Conservation (phyloP, 2,888 invertebrate species). For the Cactoblastis cactorum region DNA sequence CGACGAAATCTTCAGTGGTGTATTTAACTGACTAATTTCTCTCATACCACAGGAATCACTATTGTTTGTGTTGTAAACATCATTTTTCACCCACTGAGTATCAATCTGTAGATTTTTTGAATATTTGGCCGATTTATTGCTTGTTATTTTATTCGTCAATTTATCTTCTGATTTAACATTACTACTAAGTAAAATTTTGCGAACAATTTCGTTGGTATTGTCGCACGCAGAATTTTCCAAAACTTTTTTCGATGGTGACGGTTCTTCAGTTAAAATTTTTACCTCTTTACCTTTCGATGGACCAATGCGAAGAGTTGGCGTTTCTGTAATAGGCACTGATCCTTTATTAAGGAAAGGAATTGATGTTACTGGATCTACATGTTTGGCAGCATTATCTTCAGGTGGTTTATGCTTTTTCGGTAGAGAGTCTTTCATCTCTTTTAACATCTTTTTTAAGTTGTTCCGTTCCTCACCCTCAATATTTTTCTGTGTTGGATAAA, state of each 20-base stretch:
- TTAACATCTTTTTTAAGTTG: constrained; percentile 84
- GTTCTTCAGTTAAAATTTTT: constrained; percentile 15
- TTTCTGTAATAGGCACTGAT: constrained; percentile 35
- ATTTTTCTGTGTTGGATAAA: constrained; percentile 23
- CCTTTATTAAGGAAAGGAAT: neutral
- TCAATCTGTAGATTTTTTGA: neutral
- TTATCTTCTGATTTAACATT: neutral
- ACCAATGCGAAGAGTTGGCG: constrained; percentile 61
- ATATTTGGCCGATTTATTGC: neutral
- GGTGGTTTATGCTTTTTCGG: constrained; percentile 78
- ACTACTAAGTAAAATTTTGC: neutral
- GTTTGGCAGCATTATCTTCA: constrained; percentile 18
- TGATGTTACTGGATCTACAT: constrained; percentile 17
- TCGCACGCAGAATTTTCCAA: constrained; percentile 3
- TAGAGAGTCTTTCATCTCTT: constrained; percentile 88
- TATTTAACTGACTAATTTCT: constrained; percentile 33
- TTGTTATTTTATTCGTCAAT: neutral
- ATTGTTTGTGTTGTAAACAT: constrained; percentile 18
- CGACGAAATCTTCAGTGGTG: constrained; percentile 62
- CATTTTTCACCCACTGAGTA: neutral
- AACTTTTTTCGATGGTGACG: constrained; percentile 9
- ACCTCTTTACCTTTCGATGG: constrained; percentile 25
- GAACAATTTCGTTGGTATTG: constrained; percentile 1
- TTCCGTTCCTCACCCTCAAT: constrained; percentile 64
- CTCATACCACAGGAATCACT: constrained; percentile 11